These are phyloP conservation scores for Plestiodon gilberti DNA, from an alignment of 2,113 vertebrate genomes.

Conservation along the genomic window DNA sequence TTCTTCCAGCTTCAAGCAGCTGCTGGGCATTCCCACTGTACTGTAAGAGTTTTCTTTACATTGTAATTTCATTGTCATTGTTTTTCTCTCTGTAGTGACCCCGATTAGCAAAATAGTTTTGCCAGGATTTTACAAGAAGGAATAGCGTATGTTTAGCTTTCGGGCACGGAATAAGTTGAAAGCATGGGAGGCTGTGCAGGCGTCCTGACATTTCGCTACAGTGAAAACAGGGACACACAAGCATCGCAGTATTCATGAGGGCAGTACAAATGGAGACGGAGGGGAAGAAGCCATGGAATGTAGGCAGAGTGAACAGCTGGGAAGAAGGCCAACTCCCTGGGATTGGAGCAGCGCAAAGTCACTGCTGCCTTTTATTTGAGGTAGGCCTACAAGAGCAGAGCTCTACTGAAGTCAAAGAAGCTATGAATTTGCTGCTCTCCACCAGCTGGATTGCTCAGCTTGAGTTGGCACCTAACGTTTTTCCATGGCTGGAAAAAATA, in stretches of 20 bases:
- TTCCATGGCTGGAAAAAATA: slow-evolving; percentile 20
- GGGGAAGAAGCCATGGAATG: accelerated
- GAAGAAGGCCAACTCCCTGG: neutral
- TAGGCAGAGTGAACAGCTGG: slow-evolving; percentile 10
- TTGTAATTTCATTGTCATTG: accelerated
- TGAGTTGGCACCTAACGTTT: slow-evolving; percentile 1
- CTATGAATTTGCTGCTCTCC: neutral
- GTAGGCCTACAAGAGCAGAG: neutral
- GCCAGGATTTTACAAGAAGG: neutral
- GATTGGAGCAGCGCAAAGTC: neutral
- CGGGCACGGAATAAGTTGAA: neutral
- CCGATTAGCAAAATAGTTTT: neutral
- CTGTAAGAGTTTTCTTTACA: neutral
- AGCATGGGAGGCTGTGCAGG: neutral
- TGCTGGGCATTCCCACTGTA: neutral
- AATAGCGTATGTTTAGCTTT: neutral
- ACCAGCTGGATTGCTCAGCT: slow-evolving; percentile 20
- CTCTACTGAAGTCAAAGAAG: slow-evolving; percentile 17
- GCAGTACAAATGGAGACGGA: slow-evolving; percentile 1
- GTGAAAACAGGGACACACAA: slow-evolving; percentile 14
- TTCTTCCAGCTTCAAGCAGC: neutral
- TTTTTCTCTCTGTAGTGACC: neutral
- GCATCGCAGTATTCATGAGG: neutral
- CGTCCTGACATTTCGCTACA: slow-evolving; percentile 8
- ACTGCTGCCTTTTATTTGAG: slow-evolving; percentile 5